Base-by-base conservation (phyloP, 1,140 invertebrate genomes). In the Lasaia peninsularis region DNA sequence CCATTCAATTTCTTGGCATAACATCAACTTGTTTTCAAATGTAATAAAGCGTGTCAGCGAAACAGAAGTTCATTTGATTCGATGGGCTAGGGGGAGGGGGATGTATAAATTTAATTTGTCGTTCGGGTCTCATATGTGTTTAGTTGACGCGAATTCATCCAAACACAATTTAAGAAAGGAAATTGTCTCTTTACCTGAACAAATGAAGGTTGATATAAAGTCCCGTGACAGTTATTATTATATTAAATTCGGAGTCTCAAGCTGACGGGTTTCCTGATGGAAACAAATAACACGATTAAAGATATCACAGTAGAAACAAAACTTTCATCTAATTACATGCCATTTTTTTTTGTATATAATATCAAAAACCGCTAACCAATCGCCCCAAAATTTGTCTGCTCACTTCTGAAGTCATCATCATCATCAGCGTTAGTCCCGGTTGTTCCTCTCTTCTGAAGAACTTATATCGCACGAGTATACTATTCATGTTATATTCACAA, bases 131-230 rank as follows among this genome's bases (percentile, higher is more conserved):
- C 74, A 76, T 76, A 82, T 74, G 78, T 80, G 82, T 78, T 81
- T 78, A 82, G 81, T 79, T 83, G 75, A 73, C 70, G 75, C 63
- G 80, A 71, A 78, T 80, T 74, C 77, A 70, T 77, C 71, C 69
- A 85, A 83, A 87, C 78, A 82, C 75, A 87, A 85, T 87, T 82
- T 87, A 78, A 79, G 70, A 67, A 82, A 79, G 81, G 78, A 80
- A 85, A 87, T 87, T 85, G 83, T 74, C 70, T 80, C 67, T 63
- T 63, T 77, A 73, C 64, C 73, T 75, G 61, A 74, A 78, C 73
- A 75, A 79, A 79, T 75, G 74, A 69, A 70, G 77, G 78, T 72
- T 75, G 76, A 81, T 86, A 85, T 86, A 79, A 86, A 86, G 82
- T 81, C 78, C 63, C 71, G 75, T 82, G 81, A 80, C 83, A 82